Conservation (phyloP, 2,888 invertebrate species). For the Liopterus haemorrhoidalis region DNA sequence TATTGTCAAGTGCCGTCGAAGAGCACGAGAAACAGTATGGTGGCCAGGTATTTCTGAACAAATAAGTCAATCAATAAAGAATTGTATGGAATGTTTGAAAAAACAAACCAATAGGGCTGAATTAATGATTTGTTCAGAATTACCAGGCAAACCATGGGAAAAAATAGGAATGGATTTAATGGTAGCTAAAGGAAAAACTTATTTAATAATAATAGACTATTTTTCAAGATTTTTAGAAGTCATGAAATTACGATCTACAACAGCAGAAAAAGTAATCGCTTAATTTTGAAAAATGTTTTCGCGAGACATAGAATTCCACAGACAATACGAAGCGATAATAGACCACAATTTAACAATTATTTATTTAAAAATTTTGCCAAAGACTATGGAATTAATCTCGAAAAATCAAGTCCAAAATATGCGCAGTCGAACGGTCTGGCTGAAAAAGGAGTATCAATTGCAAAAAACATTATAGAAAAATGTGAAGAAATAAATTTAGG, state of each 20-base stretch:
- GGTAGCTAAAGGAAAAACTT: not conserved
- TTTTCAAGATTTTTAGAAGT: slow-evolving; percentile 1
- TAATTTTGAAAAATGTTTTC: slow-evolving; percentile 31
- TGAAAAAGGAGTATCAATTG: too few relatives aligned
- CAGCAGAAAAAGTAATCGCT: too few relatives aligned
- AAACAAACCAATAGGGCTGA: slow-evolving; percentile 1
- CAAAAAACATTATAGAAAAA: too few relatives aligned
- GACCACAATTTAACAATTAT: slow-evolving; percentile 26
- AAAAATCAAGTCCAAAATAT: too few relatives aligned
- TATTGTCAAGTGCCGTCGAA: not conserved
- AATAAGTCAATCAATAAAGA: slow-evolving; percentile 1
- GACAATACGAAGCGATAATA: slow-evolving; percentile 29
- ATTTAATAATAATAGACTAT: not conserved
- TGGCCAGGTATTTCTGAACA: slow-evolving; percentile 4
- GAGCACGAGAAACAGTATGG: slow-evolving; percentile 7
- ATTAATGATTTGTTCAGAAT: not conserved
- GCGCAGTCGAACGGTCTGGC: too few relatives aligned
- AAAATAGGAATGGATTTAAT: not conserved
- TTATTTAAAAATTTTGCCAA: slow-evolving; percentile 26
- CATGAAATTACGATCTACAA: too few relatives aligned
- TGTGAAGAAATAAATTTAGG: too few relatives aligned
- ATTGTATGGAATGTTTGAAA: not conserved
- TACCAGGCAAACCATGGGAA: not conserved
- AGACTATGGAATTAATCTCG: too few relatives aligned
- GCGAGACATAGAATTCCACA: slow-evolving; percentile 30